A percentile compares a stretch with the other conserved stretches of the same genome.
Evolutionary conservation across 2,888 invertebrate genomes (phyloP).

Genomic region (Aplocera efformata): DNA sequence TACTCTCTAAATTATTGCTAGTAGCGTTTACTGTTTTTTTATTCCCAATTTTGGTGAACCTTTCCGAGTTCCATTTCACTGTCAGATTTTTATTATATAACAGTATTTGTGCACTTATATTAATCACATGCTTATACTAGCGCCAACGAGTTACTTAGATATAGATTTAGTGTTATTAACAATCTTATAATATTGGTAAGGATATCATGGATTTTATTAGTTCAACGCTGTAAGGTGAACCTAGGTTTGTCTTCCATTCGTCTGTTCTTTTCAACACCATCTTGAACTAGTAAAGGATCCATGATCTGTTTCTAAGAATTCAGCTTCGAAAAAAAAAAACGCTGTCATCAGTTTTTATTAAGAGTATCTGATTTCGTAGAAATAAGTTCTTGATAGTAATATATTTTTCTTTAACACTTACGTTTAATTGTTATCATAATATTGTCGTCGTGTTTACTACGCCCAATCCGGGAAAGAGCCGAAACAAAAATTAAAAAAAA

Average conservation of each 20-base stretch:
- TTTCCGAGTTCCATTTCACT: constrained; percentile 6
- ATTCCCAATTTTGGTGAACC: background rate
- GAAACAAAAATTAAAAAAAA: constrained; percentile 44
- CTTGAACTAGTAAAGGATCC: constrained; percentile 32
- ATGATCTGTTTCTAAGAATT: constrained; percentile 51
- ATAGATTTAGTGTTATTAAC: constrained; percentile 36
- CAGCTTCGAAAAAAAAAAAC: constrained; percentile 51
- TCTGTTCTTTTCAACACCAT: background rate
- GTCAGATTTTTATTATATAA: constrained; percentile 10
- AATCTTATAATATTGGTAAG: constrained; percentile 21
- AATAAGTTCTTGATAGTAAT: constrained; percentile 33
- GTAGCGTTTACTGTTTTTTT: too few species aligned
- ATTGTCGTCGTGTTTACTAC: constrained; percentile 71
- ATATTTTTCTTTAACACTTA: constrained; percentile 36
- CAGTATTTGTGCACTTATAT: constrained; percentile 43
- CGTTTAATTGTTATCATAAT: constrained; percentile 44
- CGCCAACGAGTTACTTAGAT: constrained; percentile 41
- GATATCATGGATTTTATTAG: constrained; percentile 34
- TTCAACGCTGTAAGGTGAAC: constrained; percentile 3
- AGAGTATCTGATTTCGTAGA: constrained; percentile 57
- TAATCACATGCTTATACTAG: constrained; percentile 36
- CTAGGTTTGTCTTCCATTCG: background rate
- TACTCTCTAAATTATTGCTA: too few species aligned
- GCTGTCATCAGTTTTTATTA: constrained; percentile 24
- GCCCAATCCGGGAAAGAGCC: constrained; percentile 69